Evolutionary conservation across 2,113 vertebrate genomes (phyloP).

Genomic region (Serilophus lunatus): DNA sequence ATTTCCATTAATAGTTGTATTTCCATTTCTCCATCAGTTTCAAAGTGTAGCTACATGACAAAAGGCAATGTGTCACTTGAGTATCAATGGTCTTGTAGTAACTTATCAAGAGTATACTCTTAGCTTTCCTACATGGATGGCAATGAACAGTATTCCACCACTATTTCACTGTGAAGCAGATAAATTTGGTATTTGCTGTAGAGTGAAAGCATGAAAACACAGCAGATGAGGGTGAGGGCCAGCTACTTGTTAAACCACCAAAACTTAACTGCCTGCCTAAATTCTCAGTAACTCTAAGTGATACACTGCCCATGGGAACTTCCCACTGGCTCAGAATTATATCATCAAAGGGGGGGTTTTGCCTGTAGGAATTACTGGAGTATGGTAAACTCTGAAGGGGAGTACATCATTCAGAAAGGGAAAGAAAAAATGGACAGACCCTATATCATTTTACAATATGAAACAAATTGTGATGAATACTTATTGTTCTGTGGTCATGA

Average conservation of each 20-base stretch:
- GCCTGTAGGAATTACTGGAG: background rate
- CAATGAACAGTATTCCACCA: background rate
- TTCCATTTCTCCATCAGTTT: background rate
- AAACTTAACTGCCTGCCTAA: background rate
- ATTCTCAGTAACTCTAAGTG: background rate
- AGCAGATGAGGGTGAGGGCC: background rate
- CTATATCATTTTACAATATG: background rate
- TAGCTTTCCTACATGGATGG: background rate
- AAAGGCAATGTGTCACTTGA: background rate
- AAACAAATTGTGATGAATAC: background rate
- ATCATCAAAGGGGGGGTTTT: rapidly evolving
- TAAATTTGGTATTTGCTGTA: background rate
- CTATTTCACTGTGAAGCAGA: background rate
- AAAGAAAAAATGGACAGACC: background rate
- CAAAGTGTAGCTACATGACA: background rate
- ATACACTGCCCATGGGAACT: background rate
- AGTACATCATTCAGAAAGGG: background rate
- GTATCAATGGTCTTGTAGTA: background rate
- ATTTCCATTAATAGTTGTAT: background rate
- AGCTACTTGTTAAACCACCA: background rate
- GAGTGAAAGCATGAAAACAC: background rate
- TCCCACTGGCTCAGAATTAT: background rate
- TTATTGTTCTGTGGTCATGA: background rate
- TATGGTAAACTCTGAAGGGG: background rate
- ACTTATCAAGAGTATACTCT: background rate